Evolutionary conservation across 1,140 invertebrate genomes (phyloP).

Genomic region (Drosophila mauritiana): DNA sequence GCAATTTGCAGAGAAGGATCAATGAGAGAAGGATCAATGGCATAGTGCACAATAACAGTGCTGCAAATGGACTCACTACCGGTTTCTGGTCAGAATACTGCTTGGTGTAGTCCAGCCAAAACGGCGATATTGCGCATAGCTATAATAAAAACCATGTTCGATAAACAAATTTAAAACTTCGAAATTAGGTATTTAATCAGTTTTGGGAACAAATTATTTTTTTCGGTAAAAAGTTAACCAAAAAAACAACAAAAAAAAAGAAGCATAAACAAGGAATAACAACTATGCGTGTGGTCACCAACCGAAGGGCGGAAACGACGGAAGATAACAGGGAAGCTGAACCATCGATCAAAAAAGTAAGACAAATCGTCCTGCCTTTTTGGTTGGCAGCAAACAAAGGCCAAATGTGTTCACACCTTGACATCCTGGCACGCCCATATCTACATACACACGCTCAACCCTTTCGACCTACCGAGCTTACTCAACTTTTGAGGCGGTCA

Average conservation of each 20-base stretch:
- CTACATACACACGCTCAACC: background rate
- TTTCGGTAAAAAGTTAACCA: background rate
- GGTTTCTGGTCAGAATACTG: conserved; percentile 36
- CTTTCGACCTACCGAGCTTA: background rate
- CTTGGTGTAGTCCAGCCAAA: background rate
- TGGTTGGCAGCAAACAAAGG: conserved; percentile 69
- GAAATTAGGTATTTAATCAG: too few relatives aligned
- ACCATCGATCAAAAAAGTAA: conserved; percentile 78
- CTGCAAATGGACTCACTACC: too few relatives aligned
- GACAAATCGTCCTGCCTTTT: conserved; percentile 67
- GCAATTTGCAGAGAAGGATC: too few relatives aligned
- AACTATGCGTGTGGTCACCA: conserved; percentile 24
- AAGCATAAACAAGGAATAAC: background rate
- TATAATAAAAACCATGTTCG: too few relatives aligned
- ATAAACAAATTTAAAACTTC: too few relatives aligned
- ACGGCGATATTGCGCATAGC: too few relatives aligned
- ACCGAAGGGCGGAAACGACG: background rate
- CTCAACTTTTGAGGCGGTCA: conserved; percentile 47
- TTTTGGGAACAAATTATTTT: too few relatives aligned
- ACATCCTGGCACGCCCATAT: conserved; percentile 43
- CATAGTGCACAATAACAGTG: too few relatives aligned
- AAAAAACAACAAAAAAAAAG: background rate
- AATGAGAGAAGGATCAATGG: too few relatives aligned
- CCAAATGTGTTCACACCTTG: conserved; percentile 73
- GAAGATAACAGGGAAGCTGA: conserved; percentile 36